These are phyloP conservation scores for Lophius americanus DNA, from an alignment of 2,797 vertebrate species.

Conservation along the genomic window DNA sequence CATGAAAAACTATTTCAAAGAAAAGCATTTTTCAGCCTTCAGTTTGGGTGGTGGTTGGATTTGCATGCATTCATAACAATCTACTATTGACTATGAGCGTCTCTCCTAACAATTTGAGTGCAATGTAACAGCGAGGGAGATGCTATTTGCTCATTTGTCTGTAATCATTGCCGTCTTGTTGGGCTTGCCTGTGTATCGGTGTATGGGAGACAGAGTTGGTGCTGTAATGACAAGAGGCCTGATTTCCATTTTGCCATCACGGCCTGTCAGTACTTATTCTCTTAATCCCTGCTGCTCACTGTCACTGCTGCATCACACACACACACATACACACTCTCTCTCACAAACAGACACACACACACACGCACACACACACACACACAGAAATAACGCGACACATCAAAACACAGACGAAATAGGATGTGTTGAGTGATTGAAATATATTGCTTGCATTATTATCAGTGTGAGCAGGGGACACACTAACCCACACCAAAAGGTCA, in stretches of 20 bases:
- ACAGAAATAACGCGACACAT: constrained; percentile 4
- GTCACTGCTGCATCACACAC: constrained; percentile 55
- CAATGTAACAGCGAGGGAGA: constrained; percentile 68
- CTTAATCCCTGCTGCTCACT: constrained; percentile 70
- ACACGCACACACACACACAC: constrained; percentile 8
- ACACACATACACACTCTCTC: neutral
- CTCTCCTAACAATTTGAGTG: constrained; percentile 69
- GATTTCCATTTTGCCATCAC: constrained; percentile 79
- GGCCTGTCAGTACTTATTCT: constrained; percentile 76
- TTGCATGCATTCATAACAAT: constrained; percentile 67
- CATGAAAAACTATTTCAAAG: constrained; percentile 55
- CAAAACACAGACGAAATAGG: constrained; percentile 10
- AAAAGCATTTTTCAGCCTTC: constrained; percentile 43
- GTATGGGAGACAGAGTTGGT: constrained; percentile 43
- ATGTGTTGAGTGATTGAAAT: constrained; percentile 50
- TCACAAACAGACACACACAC: constrained; percentile 6
- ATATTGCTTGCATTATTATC: constrained; percentile 51
- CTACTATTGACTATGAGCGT: constrained; percentile 54
- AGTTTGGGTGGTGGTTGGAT: constrained; percentile 56
- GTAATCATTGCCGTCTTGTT: constrained; percentile 75
- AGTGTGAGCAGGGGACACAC: constrained; percentile 39
- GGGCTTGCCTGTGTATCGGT: constrained; percentile 48
- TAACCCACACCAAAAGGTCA: constrained; percentile 23
- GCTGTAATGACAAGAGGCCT: constrained; percentile 77
- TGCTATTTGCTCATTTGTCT: constrained; percentile 77